Base-by-base conservation (phyloP, 2,888 invertebrate genomes). In the Drosophila putrida region DNA sequence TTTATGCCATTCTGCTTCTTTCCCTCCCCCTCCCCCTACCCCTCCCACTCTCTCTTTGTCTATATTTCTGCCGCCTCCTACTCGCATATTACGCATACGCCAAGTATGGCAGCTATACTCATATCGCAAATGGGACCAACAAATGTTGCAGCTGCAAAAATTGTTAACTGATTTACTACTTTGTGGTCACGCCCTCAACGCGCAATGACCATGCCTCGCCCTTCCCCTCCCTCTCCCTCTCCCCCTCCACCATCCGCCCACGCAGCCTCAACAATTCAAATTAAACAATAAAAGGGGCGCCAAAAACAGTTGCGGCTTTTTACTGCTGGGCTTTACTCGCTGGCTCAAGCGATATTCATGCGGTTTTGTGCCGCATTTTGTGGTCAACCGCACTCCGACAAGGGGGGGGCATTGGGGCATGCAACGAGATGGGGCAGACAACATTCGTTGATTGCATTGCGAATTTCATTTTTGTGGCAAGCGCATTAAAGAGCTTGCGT, bases 231-330 rank as follows among this genome's bases (percentile, higher is more conserved):
- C 0, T 9, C 31, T 31, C 31, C 13, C 8, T 6, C 11, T 11
- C n/a, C 3, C 10, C 31, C 13, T 5, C 4, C 28, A 11, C 13
- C 2, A n/a, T 4, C 33, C 9, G 6, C 8, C 11, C 10, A 1
- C 5, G 46, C 36, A 44, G 57, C 41, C 27, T 43, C 61, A 66
- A 51, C 66, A 82, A 69, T 82, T 79, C 51, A 76, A 86, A 86
- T 82, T 73, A 80, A 80, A 80, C 83, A 85, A 82, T 80, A 85
- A 80, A 85, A 76, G 55, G 60, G 58, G 49, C 51, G 76, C 61
- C 62, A 63, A 75, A 60, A 67, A 69, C 69, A 67, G 8, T 72
- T 73, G 78, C 28, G 75, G 67, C 59, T 79, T 79, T 60, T 61
- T 50, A 49, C 15, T 44, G 55, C 49, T 66, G 20, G 35, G 38